phyloP scores from a whole-genome alignment of 2,797 vertebrate species.

The Sebastes vulpes region DNA sequence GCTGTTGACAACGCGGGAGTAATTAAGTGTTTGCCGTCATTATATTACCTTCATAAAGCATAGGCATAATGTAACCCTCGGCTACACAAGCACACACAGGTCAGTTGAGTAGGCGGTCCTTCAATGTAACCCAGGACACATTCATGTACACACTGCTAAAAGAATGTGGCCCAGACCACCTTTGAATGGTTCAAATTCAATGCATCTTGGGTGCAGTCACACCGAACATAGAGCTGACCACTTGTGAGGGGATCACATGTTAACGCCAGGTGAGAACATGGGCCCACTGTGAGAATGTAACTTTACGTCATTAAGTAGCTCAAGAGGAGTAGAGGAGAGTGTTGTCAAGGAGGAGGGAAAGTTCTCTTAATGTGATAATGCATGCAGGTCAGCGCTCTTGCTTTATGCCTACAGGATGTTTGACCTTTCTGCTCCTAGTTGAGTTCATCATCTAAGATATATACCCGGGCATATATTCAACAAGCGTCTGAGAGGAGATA shows the following conservation, averaged over 20 bases:
- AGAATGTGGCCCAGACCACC: neutral
- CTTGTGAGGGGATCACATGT: no score
- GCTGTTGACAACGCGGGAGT: neutral
- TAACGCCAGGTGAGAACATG: no score
- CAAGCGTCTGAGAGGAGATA: neutral
- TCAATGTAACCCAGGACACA: no score
- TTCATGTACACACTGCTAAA: neutral
- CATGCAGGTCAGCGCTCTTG: conserved; percentile 2
- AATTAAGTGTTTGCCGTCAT: neutral
- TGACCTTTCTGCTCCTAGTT: neutral
- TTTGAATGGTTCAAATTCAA: neutral
- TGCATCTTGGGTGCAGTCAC: no score
- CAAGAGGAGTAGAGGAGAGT: neutral
- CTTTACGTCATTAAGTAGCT: neutral
- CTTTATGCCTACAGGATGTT: neutral
- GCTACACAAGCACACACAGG: neutral
- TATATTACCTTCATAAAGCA: neutral
- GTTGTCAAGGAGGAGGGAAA: neutral
- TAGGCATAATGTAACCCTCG: neutral
- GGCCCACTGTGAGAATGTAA: neutral
- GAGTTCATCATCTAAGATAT: conserved; percentile 12
- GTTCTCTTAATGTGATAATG: neutral
- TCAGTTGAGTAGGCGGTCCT: neutral
- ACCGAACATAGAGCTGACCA: no score
- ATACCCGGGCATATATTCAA: neutral